These are phyloP conservation scores for Semnornis frantzii DNA, from an alignment of 2,113 vertebrate species.

Conservation along the genomic window DNA sequence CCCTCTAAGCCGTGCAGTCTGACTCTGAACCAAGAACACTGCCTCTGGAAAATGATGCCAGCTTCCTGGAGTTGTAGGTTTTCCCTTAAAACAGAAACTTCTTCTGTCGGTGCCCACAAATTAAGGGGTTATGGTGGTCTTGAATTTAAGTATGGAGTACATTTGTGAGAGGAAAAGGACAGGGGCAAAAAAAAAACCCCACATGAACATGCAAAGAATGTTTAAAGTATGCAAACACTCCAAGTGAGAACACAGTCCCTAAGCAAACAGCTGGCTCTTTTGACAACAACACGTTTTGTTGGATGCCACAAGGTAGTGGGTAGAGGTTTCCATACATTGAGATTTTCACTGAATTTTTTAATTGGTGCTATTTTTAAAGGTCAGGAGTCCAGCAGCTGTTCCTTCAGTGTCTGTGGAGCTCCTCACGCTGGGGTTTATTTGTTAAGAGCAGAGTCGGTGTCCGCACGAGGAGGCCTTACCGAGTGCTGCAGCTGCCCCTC, in stretches of 20 bases:
- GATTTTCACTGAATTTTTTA: neutral
- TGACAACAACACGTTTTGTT: neutral
- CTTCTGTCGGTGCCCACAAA: neutral
- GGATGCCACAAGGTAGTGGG: neutral
- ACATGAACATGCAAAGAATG: neutral
- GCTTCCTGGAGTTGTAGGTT: neutral
- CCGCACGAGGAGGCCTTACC: neutral
- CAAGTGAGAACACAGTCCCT: neutral
- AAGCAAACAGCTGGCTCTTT: neutral
- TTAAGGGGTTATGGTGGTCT: neutral
- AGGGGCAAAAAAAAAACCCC: neutral
- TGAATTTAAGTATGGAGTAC: neutral
- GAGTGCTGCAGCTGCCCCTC: neutral
- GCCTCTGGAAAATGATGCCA: neutral
- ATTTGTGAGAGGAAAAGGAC: neutral
- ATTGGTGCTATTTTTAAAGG: neutral
- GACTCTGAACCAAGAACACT: neutral
- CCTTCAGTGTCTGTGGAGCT: neutral
- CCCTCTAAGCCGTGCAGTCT: neutral
- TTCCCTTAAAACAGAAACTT: neutral
- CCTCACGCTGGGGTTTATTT: neutral
- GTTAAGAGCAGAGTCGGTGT: neutral
- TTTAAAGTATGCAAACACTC: neutral
- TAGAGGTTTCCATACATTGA: neutral
- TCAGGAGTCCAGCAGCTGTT: neutral